These are phyloP conservation scores for Sebastes trivittatus DNA, from an alignment of 2,797 vertebrate species.

Conservation along the genomic window DNA sequence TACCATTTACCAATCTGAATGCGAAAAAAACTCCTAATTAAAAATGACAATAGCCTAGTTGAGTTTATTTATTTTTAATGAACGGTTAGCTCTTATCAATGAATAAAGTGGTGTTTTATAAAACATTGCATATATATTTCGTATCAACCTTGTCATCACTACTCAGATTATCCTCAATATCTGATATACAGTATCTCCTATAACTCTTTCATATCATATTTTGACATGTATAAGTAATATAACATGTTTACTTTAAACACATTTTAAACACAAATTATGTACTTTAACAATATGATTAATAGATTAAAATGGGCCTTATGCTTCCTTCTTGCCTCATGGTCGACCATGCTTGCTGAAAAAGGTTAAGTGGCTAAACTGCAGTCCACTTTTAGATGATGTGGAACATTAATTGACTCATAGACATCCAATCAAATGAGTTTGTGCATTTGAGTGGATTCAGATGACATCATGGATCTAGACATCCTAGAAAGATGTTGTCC, in stretches of 20 bases:
- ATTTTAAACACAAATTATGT: not conserved
- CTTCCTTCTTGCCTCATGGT: not conserved
- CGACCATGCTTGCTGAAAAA: not conserved
- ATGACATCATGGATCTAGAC: not conserved
- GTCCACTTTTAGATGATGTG: not conserved
- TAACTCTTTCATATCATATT: not conserved
- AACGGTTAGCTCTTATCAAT: not conserved
- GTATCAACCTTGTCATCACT: not conserved
- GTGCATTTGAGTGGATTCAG: not conserved
- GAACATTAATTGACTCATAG: not conserved
- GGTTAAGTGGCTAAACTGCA: not conserved
- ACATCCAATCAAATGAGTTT: no score
- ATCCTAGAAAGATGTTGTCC: not conserved
- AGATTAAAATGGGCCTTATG: not conserved
- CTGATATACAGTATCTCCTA: no score
- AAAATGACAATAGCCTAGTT: not conserved
- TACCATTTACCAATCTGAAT: no score
- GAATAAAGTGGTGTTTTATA: not conserved
- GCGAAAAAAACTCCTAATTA: not conserved
- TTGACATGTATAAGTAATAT: not conserved
- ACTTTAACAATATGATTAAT: not conserved
- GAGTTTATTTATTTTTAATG: not conserved
- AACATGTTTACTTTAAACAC: not conserved
- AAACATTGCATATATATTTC: not conserved
- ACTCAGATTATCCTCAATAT: not conserved